These are phyloP conservation scores for Lucilia cuprina DNA, from an alignment of 1,140 invertebrate species.

Conservation along the genomic window DNA sequence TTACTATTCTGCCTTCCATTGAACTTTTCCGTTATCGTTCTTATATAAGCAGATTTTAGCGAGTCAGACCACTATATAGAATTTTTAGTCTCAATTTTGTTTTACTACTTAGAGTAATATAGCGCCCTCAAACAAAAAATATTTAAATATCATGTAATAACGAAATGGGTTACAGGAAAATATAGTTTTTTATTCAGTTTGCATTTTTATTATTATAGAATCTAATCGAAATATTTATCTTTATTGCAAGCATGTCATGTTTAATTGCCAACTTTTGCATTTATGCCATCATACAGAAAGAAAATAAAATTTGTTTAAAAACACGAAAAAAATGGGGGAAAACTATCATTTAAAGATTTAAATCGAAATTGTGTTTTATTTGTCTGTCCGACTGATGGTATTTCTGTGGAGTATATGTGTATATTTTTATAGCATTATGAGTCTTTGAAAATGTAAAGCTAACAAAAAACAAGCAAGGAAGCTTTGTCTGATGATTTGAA, in stretches of 20 bases:
- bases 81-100: no score
- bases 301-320: not conserved
- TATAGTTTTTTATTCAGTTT: not conserved
- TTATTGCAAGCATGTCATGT: conserved; percentile 39
- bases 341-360: conserved; percentile 11
- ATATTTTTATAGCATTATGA: not conserved
- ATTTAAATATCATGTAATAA: not conserved
- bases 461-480: not conserved
- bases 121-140: not conserved
- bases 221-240: conserved; percentile 38
- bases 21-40: no score
- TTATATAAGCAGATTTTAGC: no score
- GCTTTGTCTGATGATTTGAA: conserved; percentile 32
- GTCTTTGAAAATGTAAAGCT: not conserved
- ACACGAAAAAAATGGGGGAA: not conserved
- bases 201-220: conserved; percentile 9
- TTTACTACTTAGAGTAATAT: no score
- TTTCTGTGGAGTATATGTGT: not conserved
- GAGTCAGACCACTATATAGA: no score
- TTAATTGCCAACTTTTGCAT: conserved; percentile 38
- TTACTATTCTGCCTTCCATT: no score
- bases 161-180: not conserved
- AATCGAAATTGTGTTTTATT: conserved; percentile 25
- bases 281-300: not conserved
- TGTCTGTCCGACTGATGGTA: not conserved